Conservation (phyloP, 1,140 invertebrate genomes). For the Steinernema khuongi region DNA sequence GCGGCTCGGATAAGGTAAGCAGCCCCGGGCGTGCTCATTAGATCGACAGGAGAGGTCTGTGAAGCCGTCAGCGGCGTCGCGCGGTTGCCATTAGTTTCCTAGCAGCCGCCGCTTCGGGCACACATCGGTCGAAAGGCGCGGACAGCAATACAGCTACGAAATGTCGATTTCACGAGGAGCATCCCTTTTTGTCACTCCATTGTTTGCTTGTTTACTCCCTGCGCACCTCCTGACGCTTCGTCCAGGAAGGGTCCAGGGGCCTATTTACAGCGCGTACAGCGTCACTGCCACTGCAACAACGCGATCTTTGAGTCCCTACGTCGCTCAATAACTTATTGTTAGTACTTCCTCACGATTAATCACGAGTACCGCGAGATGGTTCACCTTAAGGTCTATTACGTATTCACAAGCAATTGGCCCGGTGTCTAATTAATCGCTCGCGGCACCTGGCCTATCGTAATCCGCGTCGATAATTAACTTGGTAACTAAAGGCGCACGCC, state of each 20-base stretch:
- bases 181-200: background rate
- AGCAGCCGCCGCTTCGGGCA: background rate
- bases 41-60: background rate
- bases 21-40: background rate
- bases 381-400: background rate
- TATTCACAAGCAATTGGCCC: background rate
- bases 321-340: no score
- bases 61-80: background rate
- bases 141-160: background rate
- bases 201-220: no score
- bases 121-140: background rate
- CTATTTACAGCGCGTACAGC: no score
- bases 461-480: no score
- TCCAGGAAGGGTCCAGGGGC: no score
- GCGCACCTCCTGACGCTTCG: no score
- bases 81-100: conserved; percentile 14
- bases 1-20: no score
- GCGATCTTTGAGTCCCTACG: no score
- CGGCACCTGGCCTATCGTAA: background rate
- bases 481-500: no score
- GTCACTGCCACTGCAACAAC: no score
- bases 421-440: background rate
- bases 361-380: background rate
- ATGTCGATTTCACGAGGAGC: background rate
- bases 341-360: background rate